A percentile compares a stretch with the other conserved stretches of the same genome.
Conservation (phyloP, 2,113 vertebrate genomes). For the Lepisosteus oculatus region DNA sequence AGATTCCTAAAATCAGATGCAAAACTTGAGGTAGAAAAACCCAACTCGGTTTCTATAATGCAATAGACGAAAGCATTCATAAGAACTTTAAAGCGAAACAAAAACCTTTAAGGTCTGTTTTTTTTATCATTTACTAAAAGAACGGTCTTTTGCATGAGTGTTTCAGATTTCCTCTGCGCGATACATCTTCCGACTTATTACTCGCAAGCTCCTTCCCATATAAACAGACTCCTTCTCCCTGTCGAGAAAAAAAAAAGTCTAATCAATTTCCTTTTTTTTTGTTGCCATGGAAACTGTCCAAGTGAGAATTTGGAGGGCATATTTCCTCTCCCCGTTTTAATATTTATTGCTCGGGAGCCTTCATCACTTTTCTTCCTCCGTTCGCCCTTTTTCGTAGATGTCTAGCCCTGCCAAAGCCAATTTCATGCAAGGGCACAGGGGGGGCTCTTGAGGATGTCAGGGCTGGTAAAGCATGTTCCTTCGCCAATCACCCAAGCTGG, state of each 20-base stretch:
- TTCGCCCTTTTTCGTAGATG: too few species aligned
- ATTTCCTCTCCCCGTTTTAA: too few species aligned
- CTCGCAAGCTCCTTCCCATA: constrained; percentile 16
- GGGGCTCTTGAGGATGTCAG: neutral
- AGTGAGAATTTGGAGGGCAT: constrained; percentile 29
- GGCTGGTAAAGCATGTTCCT: neutral
- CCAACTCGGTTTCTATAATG: too few species aligned
- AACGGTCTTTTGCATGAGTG: neutral
- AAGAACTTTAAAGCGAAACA: neutral
- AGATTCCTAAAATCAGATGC: too few species aligned
- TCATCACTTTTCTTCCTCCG: too few species aligned
- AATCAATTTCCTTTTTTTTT: constrained; percentile 52
- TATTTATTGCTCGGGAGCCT: too few species aligned
- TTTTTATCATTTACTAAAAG: neutral
- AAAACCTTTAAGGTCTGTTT: neutral
- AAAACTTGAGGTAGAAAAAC: too few species aligned
- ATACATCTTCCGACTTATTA: neutral
- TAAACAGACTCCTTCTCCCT: constrained; percentile 24
- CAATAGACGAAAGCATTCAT: too few species aligned
- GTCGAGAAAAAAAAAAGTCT: constrained; percentile 46
- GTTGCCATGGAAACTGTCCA: constrained; percentile 66
- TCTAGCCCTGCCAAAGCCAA: constrained; percentile 43
- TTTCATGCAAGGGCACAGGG: constrained; percentile 27
- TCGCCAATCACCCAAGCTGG: too few species aligned
- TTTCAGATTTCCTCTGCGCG: neutral